Evolutionary conservation across 2,888 invertebrate species (phyloP), one percentile per base, ranked within the genome.

Genomic region (Caradrina kadenii): DNA sequence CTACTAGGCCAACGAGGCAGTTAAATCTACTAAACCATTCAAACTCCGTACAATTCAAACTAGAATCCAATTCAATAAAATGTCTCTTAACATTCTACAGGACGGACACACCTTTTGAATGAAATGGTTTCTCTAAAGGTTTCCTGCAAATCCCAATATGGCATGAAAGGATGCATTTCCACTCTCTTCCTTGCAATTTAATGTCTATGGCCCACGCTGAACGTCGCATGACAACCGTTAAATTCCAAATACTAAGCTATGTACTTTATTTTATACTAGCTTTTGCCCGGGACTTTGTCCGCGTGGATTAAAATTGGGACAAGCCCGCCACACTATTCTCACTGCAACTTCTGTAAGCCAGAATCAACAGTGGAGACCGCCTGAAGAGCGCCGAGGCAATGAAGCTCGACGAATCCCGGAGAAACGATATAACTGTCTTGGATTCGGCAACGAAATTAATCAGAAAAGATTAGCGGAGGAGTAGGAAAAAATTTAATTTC

Each of bases 91-190:
- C 52, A 15, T 55, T 35, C 42, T 42, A 49, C 15, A 11, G 21
- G 5, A 58, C 31, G 39, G 22, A 35, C 19, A 66, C 58, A 35
- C 74, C 74, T 59, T 60, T 55, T 8, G 45, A 73, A 60, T 67
- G 22, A 67, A 67, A 54, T 15, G 54, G 60, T 31, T 55, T 74
- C 67, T 35, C 31, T 11, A 75, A 63, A 63, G 69, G 53, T 39
- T 42, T 76, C 19, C n/a, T 13, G 6, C 48, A 76, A 26, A 58
- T 64, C 53, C 48, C 0, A n/a, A 21, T 31, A 52, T 17, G 60
- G 64, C 22, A 42, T 35, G 59, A 60, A 77, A 72, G 54, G 63
- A 77, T 77, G 55, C 62, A 56, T 74, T 62, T 54, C 35, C 4
- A 59, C 17, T 58, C 17, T 65, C 61, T 67, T 60, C 61, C 49